phyloP scores from a whole-genome alignment of 1,140 invertebrate species.

The Kradibia gibbosae region DNA sequence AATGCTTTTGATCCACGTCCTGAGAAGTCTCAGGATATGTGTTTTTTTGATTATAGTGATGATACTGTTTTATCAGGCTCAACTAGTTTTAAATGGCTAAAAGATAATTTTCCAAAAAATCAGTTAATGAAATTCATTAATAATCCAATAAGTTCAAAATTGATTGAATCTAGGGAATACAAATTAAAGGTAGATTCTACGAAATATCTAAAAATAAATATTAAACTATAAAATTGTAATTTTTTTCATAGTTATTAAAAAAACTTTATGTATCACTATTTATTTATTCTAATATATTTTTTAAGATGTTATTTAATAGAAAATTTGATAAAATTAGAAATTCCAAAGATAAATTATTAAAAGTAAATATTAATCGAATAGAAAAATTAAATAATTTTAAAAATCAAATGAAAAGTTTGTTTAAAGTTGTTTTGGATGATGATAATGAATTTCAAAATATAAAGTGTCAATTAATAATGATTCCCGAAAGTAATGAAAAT shows the following conservation, averaged over 20 bases:
- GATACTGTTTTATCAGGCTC: slow-evolving; percentile 57
- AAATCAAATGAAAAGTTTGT: slow-evolving; percentile 58
- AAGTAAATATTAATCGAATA: slow-evolving; percentile 52
- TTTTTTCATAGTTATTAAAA: slow-evolving; percentile 30
- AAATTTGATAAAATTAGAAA: slow-evolving; percentile 68
- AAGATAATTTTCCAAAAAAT: slow-evolving; percentile 52
- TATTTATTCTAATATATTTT: slow-evolving; percentile 1
- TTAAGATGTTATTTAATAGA: slow-evolving; percentile 70
- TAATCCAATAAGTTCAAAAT: neutral
- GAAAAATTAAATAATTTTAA: slow-evolving; percentile 56
- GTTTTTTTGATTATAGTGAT: neutral
- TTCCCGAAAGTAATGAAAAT: slow-evolving; percentile 57
- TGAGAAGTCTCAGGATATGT: neutral
- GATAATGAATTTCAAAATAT: slow-evolving; percentile 49
- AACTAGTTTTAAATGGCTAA: slow-evolving; percentile 66
- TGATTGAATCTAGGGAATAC: slow-evolving; percentile 44
- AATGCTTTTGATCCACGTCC: neutral
- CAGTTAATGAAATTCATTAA: slow-evolving; percentile 42
- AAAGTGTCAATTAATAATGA: slow-evolving; percentile 55
- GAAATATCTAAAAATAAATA: neutral
- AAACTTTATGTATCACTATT: slow-evolving; percentile 22
- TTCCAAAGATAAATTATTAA: slow-evolving; percentile 56
- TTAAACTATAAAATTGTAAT: neutral
- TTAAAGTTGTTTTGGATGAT: slow-evolving; percentile 45
- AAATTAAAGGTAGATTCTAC: slow-evolving; percentile 54